Percentiles rank a stretch among this genome's conserved stretches.
Conservation (phyloP, 2,888 invertebrate species). For the Nymphalis c-album region DNA sequence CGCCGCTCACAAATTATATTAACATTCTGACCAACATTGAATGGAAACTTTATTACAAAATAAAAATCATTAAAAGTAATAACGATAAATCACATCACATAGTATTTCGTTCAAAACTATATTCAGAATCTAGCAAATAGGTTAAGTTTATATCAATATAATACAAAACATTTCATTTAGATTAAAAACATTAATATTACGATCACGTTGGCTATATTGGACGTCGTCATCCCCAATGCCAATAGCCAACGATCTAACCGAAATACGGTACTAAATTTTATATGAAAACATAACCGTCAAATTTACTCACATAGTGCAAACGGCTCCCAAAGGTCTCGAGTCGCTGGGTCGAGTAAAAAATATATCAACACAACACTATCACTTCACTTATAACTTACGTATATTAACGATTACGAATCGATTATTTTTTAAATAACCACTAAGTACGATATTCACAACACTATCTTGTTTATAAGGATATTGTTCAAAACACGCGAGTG, state of each 20-base stretch:
- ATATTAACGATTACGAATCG: conserved; percentile 8
- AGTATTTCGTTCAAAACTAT: background rate
- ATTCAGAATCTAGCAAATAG: background rate
- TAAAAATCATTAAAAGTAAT: too few species aligned
- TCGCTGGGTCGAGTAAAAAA: conserved; percentile 8
- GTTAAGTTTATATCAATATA: conserved; percentile 1
- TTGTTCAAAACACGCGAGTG: conserved; percentile 33
- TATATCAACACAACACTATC: conserved; percentile 31
- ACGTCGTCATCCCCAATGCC: conserved; percentile 1
- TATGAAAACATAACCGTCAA: conserved; percentile 30
- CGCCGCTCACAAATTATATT: too few species aligned
- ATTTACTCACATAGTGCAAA: conserved; percentile 51
- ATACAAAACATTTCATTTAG: background rate
- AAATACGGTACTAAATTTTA: conserved; percentile 23
- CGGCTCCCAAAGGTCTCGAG: conserved; percentile 39
- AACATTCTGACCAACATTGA: too few species aligned
- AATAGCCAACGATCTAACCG: conserved; percentile 12
- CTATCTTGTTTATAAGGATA: conserved; percentile 26
- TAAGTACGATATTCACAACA: conserved; percentile 23
- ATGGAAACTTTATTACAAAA: too few species aligned
- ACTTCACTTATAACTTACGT: conserved; percentile 22
- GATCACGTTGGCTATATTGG: conserved; percentile 15
- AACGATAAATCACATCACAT: background rate
- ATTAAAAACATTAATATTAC: conserved; percentile 10
- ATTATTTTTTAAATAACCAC: conserved; percentile 4